Evolutionary conservation across 2,888 invertebrate species (phyloP).

Genomic region (Crematogaster levior): DNA sequence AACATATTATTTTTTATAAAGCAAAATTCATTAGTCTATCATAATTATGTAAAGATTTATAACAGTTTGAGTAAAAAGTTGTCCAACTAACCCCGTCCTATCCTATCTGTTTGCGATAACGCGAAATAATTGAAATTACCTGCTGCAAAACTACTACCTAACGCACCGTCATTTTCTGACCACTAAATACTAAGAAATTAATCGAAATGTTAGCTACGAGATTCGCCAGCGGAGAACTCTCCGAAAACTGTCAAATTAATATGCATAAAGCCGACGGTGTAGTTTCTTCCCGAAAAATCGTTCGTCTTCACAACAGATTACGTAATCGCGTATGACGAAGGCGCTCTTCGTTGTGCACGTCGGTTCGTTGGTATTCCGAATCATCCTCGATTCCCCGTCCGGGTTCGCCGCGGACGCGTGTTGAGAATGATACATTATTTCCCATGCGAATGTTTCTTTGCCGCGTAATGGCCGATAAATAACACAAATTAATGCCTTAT

Average conservation of each 20-base stretch:
- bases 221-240: background rate
- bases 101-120: background rate
- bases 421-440: constrained; percentile 85
- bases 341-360: constrained; percentile 41
- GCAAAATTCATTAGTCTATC: no score
- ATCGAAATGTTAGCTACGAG: background rate
- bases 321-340: constrained; percentile 17
- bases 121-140: background rate
- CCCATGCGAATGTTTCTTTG: constrained; percentile 85
- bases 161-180: background rate
- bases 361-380: constrained; percentile 82
- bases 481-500: constrained; percentile 85
- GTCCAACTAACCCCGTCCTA: no score
- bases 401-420: constrained; percentile 81
- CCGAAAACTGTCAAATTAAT: background rate
- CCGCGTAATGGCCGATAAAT: constrained; percentile 85
- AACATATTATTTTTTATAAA: no score
- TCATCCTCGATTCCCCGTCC: constrained; percentile 78
- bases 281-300: background rate
- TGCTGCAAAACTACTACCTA: background rate
- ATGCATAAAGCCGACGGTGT: background rate
- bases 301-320: background rate
- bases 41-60: no score
- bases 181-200: background rate
- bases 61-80: no score